A percentile compares a stretch with the other conserved stretches of the same genome.
Conservation (phyloP, 2,797 vertebrate species). For the Lycodopsis pacificus region DNA sequence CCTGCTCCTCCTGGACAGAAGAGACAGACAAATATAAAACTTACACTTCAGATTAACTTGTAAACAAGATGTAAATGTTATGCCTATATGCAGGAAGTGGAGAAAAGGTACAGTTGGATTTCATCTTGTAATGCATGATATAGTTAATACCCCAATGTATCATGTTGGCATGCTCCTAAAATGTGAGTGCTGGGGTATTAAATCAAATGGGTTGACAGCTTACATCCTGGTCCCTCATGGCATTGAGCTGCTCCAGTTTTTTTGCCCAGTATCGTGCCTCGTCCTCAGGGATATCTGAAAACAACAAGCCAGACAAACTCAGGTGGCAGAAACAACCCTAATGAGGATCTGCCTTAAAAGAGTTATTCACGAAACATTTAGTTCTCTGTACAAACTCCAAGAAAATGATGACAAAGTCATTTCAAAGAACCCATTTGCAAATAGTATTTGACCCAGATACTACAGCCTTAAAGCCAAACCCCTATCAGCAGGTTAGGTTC, state of each 20-base stretch:
- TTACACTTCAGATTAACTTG: not conserved
- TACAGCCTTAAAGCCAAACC: constrained; percentile 27
- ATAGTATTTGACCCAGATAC: constrained; percentile 28
- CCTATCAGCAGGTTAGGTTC: constrained; percentile 60
- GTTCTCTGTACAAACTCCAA: not conserved
- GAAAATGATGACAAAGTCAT: not conserved
- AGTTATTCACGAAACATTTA: constrained; percentile 2
- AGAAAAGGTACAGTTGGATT: constrained; percentile 19
- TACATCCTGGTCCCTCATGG: constrained; percentile 98
- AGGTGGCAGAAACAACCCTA: constrained; percentile 35
- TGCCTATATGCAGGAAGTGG: not conserved
- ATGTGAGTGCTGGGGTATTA: constrained; percentile 37
- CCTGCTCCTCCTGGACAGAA: constrained; percentile 90
- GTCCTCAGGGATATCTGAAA: constrained; percentile 96
- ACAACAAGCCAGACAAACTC: constrained; percentile 52
- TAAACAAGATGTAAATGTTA: not conserved
- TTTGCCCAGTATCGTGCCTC: constrained; percentile 99
- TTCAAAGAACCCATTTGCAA: constrained; percentile 14
- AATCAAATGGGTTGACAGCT: constrained; percentile 68
- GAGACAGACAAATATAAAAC: constrained; percentile 20
- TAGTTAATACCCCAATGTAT: constrained; percentile 32
- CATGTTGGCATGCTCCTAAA: constrained; percentile 38
- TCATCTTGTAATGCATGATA: constrained; percentile 20
- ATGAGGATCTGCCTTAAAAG: constrained; percentile 23
- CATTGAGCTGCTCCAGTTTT: constrained; percentile 97